phyloP scores from a whole-genome alignment of 1,140 invertebrate genomes.

The Trichoplusia ni region DNA sequence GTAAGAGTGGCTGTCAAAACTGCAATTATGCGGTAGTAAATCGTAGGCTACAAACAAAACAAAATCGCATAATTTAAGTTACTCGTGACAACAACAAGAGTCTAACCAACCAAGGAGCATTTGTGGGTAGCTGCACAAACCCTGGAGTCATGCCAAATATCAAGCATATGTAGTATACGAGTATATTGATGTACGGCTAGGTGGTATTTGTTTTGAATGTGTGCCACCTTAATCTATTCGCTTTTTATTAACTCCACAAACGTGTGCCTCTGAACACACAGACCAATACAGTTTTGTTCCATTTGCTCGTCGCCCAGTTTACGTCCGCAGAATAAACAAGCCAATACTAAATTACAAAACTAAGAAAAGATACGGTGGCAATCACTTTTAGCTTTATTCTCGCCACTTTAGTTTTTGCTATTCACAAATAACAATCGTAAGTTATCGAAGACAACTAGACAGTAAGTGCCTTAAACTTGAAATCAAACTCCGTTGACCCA shows the following conservation, averaged over 20 bases:
- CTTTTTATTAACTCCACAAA: slow-evolving; percentile 34
- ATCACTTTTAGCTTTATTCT: background rate
- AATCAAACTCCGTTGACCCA: slow-evolving; percentile 6
- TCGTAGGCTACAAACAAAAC: slow-evolving; percentile 29
- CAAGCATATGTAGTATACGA: slow-evolving; percentile 40
- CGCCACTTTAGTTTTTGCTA: background rate
- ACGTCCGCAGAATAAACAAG: slow-evolving; percentile 10
- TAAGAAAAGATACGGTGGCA: background rate
- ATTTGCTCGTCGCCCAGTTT: background rate
- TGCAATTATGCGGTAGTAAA: background rate
- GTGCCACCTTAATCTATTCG: slow-evolving; percentile 40
- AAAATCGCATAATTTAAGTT: slow-evolving; percentile 46
- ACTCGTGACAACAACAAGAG: slow-evolving; percentile 47
- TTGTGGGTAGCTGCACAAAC: slow-evolving; percentile 35
- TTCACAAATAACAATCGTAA: background rate
- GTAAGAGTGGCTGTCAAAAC: no score
- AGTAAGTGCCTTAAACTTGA: background rate
- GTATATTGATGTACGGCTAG: slow-evolving; percentile 32
- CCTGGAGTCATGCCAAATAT: slow-evolving; percentile 52
- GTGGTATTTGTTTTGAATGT: slow-evolving; percentile 43
- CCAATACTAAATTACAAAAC: background rate
- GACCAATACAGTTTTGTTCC: slow-evolving; percentile 14
- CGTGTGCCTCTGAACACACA: slow-evolving; percentile 26
- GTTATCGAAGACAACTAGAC: slow-evolving; percentile 9
- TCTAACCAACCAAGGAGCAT: slow-evolving; percentile 44